Base-by-base conservation (phyloP, 2,113 vertebrate genomes). In the Nannospalax galili region DNA sequence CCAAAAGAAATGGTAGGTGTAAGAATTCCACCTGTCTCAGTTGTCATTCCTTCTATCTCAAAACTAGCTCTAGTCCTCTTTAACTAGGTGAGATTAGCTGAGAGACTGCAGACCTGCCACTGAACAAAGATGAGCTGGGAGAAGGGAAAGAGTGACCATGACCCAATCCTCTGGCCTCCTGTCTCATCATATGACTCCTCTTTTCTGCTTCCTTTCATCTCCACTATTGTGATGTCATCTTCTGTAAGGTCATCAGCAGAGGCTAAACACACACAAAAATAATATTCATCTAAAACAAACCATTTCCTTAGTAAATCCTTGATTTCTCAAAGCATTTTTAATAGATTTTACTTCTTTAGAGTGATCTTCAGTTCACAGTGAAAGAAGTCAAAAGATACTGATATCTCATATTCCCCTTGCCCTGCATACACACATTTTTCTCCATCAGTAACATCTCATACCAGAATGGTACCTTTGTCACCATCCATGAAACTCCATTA, bases 191-290 rank as follows among this genome's bases (percentile, higher is more conserved):
- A 26, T 28, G 15, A 19, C n/a, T 40, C 1, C 20, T 42, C 45
- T 84, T 28, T 67, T n/a, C 24, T 4, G 26, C 12, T 56, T 40
- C 22, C 17, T 35, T 14, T 22, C 22, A 37, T 1, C 9, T 10
- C 12, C 15, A n/a, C 5, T 19, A 0, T 30, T 19, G 4, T 32
- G 2, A 28, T 48, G 37, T 8, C 2, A 2, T 28, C n/a, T 69
- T 11, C 8, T 19, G 14, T 3, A 56, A 24, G 60, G 8, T 10
- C 5, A 20, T 12, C 35, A n/a, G 14, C 14, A 70, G 4, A 24
- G 6, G 42, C 24, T 69, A 5, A 78, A 86, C 20, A 28, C 16
- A 92, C 60, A 58, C 28, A 32, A n/a, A 30, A 45, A 20, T 11
- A 60, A 16, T 40, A 82, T 10, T 20, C 14, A 58, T 67, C 8